Conservation (phyloP, 2,888 invertebrate genomes). For the Archips xylosteana region DNA sequence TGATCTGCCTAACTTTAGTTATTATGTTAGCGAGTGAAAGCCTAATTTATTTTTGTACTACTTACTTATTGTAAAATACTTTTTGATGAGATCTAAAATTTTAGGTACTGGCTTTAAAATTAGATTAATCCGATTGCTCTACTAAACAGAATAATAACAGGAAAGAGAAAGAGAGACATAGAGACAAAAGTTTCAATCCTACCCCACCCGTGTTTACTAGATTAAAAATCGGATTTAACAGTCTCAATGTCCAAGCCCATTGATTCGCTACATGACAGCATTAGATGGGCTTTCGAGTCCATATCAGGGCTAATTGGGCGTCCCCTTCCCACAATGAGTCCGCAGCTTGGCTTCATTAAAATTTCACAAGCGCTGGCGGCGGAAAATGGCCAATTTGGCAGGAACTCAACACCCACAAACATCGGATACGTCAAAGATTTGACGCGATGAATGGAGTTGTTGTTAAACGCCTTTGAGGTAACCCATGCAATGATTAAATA, state of each 20-base stretch:
- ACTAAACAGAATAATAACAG: not conserved
- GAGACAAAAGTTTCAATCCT: not conserved
- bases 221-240: not conserved
- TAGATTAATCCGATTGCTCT: not conserved
- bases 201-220: not conserved
- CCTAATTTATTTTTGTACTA: no score
- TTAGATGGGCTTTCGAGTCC: constrained; percentile 18
- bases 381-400: constrained; percentile 61
- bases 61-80: no score
- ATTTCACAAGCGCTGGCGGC: constrained; percentile 67
- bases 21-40: no score
- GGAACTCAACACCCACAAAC: constrained; percentile 67
- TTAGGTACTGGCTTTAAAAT: no score
- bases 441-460: constrained; percentile 7
- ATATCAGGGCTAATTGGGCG: constrained; percentile 63
- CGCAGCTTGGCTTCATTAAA: constrained; percentile 73
- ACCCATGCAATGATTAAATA: no score
- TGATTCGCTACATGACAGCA: constrained; percentile 12
- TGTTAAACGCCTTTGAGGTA: constrained; percentile 21
- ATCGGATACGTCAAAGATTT: constrained; percentile 39
- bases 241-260: not conserved
- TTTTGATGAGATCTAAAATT: no score
- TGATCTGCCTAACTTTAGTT: no score
- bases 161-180: not conserved
- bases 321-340: constrained; percentile 54